A percentile compares a stretch with the other conserved stretches of the same genome.
These are phyloP conservation scores for Cervus canadensis DNA, from an alignment of 2,113 vertebrate species.

Conservation along the genomic window DNA sequence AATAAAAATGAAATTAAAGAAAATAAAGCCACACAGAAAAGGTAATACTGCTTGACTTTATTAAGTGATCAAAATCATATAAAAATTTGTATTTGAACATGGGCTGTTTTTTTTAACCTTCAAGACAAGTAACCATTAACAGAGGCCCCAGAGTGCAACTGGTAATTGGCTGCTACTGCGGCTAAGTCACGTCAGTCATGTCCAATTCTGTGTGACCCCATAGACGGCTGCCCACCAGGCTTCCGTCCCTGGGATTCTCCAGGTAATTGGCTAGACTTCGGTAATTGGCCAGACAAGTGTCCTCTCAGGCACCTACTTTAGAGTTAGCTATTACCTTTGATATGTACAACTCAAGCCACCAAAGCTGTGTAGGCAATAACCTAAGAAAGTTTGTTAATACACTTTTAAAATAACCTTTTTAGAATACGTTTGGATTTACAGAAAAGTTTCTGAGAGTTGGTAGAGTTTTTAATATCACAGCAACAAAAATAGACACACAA, in stretches of 20 bases:
- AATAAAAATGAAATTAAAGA: neutral
- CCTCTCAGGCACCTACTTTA: neutral
- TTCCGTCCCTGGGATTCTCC: too few species aligned
- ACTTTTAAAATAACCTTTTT: constrained; percentile 20
- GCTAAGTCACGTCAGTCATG: too few species aligned
- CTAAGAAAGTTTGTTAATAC: neutral
- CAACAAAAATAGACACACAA: neutral
- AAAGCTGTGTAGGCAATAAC: neutral
- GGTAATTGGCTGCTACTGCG: neutral
- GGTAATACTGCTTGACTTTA: neutral
- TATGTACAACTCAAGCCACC: neutral
- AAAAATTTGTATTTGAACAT: neutral
- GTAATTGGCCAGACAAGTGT: neutral
- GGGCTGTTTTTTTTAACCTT: neutral
- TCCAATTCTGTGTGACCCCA: too few species aligned
- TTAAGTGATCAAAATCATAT: constrained; percentile 1
- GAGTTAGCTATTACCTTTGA: neutral
- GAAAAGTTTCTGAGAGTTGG: neutral
- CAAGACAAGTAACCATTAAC: constrained; percentile 23
- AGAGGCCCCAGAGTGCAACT: neutral
- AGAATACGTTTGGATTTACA: neutral
- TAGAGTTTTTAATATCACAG: neutral
- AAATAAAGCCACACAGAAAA: constrained; percentile 23
- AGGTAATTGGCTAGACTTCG: too few species aligned
- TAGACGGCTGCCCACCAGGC: too few species aligned